These are phyloP conservation scores for Arrhamphus sclerolepis DNA, from an alignment of 2,797 vertebrate genomes.

Conservation along the genomic window DNA sequence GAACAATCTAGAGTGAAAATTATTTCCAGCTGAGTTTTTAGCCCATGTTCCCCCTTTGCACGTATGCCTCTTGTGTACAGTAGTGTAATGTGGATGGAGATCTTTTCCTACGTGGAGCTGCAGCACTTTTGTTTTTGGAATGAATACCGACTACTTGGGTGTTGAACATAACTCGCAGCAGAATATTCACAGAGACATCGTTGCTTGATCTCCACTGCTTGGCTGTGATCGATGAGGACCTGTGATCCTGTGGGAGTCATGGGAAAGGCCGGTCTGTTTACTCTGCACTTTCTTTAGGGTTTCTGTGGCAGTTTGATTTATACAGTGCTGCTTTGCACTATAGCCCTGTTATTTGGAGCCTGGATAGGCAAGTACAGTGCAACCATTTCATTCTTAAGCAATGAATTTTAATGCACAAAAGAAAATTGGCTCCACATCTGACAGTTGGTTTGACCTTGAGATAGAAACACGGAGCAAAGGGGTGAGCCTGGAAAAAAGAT, in stretches of 20 bases:
- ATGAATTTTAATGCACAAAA: slow-evolving; percentile 69
- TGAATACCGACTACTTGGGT: slow-evolving; percentile 14
- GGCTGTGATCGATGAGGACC: slow-evolving; percentile 75
- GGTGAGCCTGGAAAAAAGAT: slow-evolving; percentile 63
- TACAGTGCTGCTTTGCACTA: slow-evolving; percentile 56
- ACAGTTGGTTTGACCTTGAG: slow-evolving; percentile 56
- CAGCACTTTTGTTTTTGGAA: no score
- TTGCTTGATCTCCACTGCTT: slow-evolving; percentile 42
- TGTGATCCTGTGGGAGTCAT: slow-evolving; percentile 65
- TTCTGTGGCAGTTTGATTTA: slow-evolving; percentile 80
- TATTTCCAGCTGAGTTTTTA: no score
- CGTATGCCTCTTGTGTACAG: no score
- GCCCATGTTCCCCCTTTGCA: no score
- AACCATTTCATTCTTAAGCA: slow-evolving; percentile 52
- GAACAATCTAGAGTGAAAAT: no score
- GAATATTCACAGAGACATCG: slow-evolving; percentile 45
- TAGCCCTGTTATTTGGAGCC: slow-evolving; percentile 51
- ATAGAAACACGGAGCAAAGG: slow-evolving; percentile 42
- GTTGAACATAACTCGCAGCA: slow-evolving; percentile 46
- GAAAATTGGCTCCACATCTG: slow-evolving; percentile 60
- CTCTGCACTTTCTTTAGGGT: slow-evolving; percentile 77
- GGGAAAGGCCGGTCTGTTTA: slow-evolving; percentile 80
- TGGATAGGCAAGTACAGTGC: slow-evolving; percentile 25
- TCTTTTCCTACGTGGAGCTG: no score
- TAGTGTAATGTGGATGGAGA: no score